Evolutionary conservation across 2,797 vertebrate species (phyloP).

Genomic region (Melanotaenia maccullochi): DNA sequence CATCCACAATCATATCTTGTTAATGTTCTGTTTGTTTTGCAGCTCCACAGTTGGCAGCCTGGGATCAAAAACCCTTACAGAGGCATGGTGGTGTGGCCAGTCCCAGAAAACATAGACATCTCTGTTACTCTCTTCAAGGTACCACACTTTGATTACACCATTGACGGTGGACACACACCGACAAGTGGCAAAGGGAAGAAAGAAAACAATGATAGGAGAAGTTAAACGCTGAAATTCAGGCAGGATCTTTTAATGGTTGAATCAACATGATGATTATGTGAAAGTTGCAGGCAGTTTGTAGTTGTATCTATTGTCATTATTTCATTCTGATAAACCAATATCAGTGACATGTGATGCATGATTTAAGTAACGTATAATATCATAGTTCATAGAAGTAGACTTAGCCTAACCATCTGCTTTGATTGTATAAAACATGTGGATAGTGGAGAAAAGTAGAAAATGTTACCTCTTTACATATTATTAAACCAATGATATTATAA

Average conservation of each 20-base stretch:
- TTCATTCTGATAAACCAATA: background rate
- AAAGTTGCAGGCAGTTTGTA: background rate
- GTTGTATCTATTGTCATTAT: background rate
- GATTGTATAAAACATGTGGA: background rate
- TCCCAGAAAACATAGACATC: conserved; percentile 93
- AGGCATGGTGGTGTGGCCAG: conserved; percentile 91
- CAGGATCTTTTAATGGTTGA: background rate
- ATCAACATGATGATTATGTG: background rate
- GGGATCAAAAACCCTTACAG: conserved; percentile 93
- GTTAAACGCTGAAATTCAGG: background rate
- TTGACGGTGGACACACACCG: background rate
- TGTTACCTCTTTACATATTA: background rate
- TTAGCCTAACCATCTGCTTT: background rate
- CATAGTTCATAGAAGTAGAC: background rate
- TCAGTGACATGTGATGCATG: background rate
- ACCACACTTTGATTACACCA: conserved; percentile 3
- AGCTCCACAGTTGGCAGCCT: conserved; percentile 94
- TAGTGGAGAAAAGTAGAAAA: background rate
- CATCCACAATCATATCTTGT: conserved; percentile 3
- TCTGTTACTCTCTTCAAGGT: conserved; percentile 94
- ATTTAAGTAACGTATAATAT: background rate
- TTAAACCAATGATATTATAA: background rate
- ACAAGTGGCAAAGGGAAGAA: background rate
- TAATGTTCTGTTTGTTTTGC: conserved; percentile 34
- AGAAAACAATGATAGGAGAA: background rate